Conservation (phyloP, 2,888 invertebrate species). For the Mesorhabditis sp. region DNA sequence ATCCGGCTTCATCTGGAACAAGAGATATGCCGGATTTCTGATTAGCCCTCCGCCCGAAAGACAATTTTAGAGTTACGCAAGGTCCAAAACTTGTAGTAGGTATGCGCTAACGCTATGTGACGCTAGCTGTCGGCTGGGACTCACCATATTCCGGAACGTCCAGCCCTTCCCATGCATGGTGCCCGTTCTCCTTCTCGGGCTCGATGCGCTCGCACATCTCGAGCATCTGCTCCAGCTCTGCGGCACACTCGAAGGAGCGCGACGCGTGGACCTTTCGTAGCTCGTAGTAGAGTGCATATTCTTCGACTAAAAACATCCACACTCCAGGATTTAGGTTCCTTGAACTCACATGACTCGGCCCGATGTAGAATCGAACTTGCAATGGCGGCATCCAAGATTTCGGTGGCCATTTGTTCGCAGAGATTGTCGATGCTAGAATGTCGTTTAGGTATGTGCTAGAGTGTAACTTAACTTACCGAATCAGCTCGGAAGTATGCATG, state of each 20-base stretch:
- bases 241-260: constrained; percentile 26
- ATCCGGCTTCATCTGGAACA: no score
- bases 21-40: no score
- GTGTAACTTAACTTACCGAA: neutral
- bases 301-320: neutral
- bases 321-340: neutral
- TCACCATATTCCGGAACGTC: neutral
- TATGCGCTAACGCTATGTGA: no score
- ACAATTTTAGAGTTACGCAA: no score
- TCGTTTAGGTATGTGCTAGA: neutral
- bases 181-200: neutral
- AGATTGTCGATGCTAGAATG: neutral
- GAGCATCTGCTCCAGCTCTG: constrained; percentile 16
- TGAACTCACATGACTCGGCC: neutral
- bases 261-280: constrained; percentile 18
- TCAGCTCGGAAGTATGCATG: neutral
- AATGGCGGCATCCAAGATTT: neutral
- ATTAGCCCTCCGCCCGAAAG: no score
- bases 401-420: neutral
- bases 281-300: neutral
- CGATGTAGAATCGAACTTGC: neutral
- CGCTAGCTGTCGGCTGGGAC: neutral
- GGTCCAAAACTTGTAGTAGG: no score
- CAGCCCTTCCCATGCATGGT: neutral
- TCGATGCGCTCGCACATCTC: constrained; percentile 1